Conservation (phyloP, 2,888 invertebrate genomes). For the Ceratothoa steindachneri region DNA sequence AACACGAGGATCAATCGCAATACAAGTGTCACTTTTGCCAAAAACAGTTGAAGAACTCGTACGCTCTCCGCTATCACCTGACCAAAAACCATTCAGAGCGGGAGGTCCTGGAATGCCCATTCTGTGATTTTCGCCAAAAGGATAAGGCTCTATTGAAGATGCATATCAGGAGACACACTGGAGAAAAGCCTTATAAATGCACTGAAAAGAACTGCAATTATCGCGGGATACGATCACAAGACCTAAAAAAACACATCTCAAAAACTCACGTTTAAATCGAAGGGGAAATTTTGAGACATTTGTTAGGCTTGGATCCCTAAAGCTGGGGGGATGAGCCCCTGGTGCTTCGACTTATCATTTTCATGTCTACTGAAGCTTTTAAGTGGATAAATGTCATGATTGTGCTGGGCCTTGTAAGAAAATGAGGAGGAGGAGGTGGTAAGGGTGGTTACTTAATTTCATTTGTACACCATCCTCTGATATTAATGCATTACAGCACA, state of each 20-base stretch:
- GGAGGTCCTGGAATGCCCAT: not conserved
- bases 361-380: too few species aligned
- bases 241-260: not conserved
- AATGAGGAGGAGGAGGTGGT: too few species aligned
- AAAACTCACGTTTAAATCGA: not conserved
- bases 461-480: too few species aligned
- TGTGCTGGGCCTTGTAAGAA: too few species aligned
- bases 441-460: too few species aligned
- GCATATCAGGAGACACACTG: constrained; percentile 3
- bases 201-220: not conserved
- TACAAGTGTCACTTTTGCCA: not conserved
- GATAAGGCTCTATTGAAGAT: not conserved
- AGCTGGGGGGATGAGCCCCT: too few species aligned
- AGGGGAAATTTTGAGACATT: not conserved
- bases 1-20: not conserved
- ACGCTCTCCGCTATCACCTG: constrained; percentile 2
- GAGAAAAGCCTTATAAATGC: not conserved
- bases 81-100: not conserved
- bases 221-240: not conserved
- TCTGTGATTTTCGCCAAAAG: not conserved
- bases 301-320: not conserved
- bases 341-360: too few species aligned
- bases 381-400: too few species aligned
- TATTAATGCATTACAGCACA: too few species aligned
- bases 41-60: not conserved